Evolutionary conservation across 1,140 invertebrate species (phyloP).

Genomic region (Brachionus sp.): DNA sequence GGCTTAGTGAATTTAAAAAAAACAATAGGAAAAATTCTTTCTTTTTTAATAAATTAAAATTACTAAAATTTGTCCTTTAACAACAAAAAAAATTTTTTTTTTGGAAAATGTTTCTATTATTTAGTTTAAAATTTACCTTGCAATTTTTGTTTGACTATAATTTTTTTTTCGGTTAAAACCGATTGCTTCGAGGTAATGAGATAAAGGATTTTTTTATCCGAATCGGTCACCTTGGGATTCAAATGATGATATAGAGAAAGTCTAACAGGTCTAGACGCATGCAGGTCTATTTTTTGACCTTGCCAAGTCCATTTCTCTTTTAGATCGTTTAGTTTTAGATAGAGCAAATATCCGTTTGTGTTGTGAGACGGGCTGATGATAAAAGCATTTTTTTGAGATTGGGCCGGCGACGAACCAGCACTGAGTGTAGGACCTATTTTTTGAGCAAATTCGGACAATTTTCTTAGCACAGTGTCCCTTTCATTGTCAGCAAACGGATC

Average conservation of each 20-base stretch:
- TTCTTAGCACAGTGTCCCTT: neutral
- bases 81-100: too few species aligned
- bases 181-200: constrained; percentile 14
- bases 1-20: too few species aligned
- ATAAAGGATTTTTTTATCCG: neutral
- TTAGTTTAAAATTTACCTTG: neutral
- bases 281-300: neutral
- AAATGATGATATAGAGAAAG: neutral
- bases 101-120: too few species aligned
- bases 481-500: neutral
- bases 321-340: neutral
- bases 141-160: constrained; percentile 1
- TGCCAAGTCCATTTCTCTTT: neutral
- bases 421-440: neutral
- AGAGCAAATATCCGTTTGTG: neutral
- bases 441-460: neutral
- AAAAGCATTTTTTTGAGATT: neutral
- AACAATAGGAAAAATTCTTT: too few species aligned
- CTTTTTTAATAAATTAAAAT: too few species aligned
- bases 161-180: neutral
- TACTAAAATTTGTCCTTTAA: too few species aligned
- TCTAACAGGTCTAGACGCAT: constrained; percentile 1
- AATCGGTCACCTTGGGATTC: neutral
- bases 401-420: neutral
- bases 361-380: neutral